Evolutionary conservation across 2,113 vertebrate species (phyloP).

Genomic region (Triplophysa rosa): DNA sequence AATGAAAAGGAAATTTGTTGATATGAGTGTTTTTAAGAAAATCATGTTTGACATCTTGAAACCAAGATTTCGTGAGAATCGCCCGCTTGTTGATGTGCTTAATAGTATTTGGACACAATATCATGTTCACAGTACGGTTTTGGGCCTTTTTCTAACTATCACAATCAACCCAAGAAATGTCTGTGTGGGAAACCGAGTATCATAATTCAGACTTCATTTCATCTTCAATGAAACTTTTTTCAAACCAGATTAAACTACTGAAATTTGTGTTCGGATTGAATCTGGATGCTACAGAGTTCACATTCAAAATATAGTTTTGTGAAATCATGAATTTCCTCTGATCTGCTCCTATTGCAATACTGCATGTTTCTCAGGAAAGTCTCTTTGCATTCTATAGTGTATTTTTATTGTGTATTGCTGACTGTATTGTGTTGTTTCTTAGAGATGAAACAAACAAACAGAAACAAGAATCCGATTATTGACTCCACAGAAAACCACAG

Average conservation of each 20-base stretch:
- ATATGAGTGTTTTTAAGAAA: too few relatives aligned
- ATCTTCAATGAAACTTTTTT: not conserved
- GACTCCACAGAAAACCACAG: not conserved
- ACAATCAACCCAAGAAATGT: not conserved
- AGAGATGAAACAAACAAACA: not conserved
- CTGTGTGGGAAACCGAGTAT: not conserved
- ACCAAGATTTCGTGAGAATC: too few relatives aligned
- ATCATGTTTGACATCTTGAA: too few relatives aligned
- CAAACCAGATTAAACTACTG: not conserved
- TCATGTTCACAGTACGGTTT: not conserved
- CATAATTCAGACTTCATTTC: not conserved
- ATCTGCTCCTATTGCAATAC: not conserved
- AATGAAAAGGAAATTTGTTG: too few relatives aligned
- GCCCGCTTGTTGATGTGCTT: too few relatives aligned
- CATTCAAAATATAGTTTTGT: conserved; percentile 11
- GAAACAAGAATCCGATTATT: not conserved
- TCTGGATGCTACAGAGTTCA: not conserved
- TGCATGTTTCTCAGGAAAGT: not conserved
- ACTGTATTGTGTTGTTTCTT: not conserved
- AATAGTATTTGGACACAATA: too few relatives aligned
- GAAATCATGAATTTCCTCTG: not conserved
- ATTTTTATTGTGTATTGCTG: not conserved
- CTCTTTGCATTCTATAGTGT: not conserved
- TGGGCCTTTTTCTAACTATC: not conserved
- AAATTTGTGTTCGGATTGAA: not conserved